These are phyloP conservation scores for Diarsia rubi DNA, from an alignment of 2,888 invertebrate species.

Conservation along the genomic window DNA sequence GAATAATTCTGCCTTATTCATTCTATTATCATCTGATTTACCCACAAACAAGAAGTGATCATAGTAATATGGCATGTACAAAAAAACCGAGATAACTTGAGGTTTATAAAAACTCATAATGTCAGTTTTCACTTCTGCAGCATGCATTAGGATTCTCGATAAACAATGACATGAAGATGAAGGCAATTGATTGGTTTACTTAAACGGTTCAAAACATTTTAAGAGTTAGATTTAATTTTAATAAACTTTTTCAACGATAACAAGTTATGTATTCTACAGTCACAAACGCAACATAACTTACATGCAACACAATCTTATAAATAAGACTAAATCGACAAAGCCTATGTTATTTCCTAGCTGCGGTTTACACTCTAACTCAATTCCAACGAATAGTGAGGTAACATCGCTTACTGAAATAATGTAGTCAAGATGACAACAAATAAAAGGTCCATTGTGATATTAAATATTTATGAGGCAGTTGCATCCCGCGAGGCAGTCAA, in stretches of 20 bases:
- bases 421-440: slow-evolving; percentile 50
- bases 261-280: slow-evolving; percentile 4
- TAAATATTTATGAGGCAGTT: slow-evolving; percentile 50
- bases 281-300: slow-evolving; percentile 36
- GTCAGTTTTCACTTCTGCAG: background rate
- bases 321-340: slow-evolving; percentile 58
- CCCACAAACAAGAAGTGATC: slow-evolving; percentile 23
- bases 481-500: slow-evolving; percentile 35
- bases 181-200: background rate
- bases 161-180: background rate
- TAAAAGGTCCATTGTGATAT: slow-evolving; percentile 40
- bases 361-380: slow-evolving; percentile 47
- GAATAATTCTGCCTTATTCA: slow-evolving; percentile 25
- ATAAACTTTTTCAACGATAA: background rate
- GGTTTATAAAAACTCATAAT: background rate
- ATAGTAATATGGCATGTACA: background rate
- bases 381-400: slow-evolving; percentile 48
- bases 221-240: background rate
- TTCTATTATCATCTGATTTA: slow-evolving; percentile 33
- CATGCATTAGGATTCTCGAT: background rate
- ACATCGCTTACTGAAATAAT: slow-evolving; percentile 41
- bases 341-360: slow-evolving; percentile 56
- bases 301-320: slow-evolving; percentile 55
- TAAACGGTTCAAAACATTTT: background rate
- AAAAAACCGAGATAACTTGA: background rate